Base-by-base conservation (phyloP, 1,140 invertebrate species). In the Oreohelix idahoensis region DNA sequence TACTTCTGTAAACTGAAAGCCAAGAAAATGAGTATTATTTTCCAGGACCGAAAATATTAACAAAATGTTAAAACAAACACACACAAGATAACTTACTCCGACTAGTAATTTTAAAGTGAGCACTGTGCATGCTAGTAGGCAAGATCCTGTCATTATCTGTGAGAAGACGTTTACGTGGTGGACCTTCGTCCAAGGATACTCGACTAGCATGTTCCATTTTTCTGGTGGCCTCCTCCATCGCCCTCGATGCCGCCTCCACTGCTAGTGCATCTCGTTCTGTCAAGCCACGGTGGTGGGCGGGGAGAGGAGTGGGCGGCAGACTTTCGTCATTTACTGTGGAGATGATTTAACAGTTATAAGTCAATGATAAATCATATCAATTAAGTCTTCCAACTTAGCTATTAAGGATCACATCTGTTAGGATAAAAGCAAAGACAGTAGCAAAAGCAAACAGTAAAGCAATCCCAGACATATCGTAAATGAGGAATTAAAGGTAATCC, bases 41-140 rank as follows among this genome's bases (percentile, higher is more conserved):
- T n/a, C n/a, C n/a, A n/a, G n/a, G n/a, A n/a, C n/a, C n/a, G n/a
- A n/a, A n/a, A n/a, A n/a, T n/a, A n/a, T n/a, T n/a, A n/a, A n/a
- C n/a, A n/a, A n/a, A n/a, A n/a, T n/a, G n/a, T n/a, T n/a, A n/a
- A n/a, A n/a, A n/a, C n/a, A n/a, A n/a, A n/a, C n/a, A n/a, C n/a
- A n/a, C n/a, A n/a, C n/a, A n/a, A n/a, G n/a, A n/a, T 35, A 38
- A 92, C 94, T 93, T 92, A 97, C 96, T 96, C 95, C 96, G 94
- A 85, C 96, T 97, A 84, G 96, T 95, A 87, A 98, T 97, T 93
- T 97, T 98, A 86, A 98, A 96, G 92, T 97, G 96, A 82, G 97
- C 95, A 77, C 95, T 96, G 73, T 93, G 94, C 49, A 94, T 92
- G 0, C 86, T 86, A 5, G 81, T 49, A 0, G 90, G 87, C 89